Evolutionary conservation across 1,140 invertebrate species (phyloP).

Genomic region (Hylyphantes graminicola): DNA sequence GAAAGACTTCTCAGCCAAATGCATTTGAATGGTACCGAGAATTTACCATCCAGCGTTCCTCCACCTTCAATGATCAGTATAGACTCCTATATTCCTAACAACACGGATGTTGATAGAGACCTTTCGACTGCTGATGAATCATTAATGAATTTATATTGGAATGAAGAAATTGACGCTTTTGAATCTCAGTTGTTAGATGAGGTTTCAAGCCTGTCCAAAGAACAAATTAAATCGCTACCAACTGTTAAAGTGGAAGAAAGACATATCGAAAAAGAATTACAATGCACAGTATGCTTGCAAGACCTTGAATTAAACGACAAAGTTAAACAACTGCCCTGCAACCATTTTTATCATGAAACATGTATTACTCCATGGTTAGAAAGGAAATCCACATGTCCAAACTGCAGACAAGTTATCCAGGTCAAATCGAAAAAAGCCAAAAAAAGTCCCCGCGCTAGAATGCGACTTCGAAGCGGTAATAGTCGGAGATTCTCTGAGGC

Average conservation of each 20-base stretch:
- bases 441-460: slow-evolving; percentile 15
- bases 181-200: slow-evolving; percentile 70
- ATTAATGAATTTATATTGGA: no score
- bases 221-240: slow-evolving; percentile 87
- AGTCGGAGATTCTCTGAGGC: slow-evolving; percentile 1
- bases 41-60: not conserved
- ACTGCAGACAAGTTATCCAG: slow-evolving; percentile 42
- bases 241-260: slow-evolving; percentile 79
- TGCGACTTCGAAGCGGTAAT: not conserved
- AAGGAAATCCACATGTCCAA: slow-evolving; percentile 70
- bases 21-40: not conserved
- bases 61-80: not conserved
- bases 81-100: no score
- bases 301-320: slow-evolving; percentile 83
- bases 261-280: slow-evolving; percentile 76
- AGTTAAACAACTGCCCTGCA: slow-evolving; percentile 87
- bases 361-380: slow-evolving; percentile 96
- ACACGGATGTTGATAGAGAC: no score
- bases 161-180: slow-evolving; percentile 17
- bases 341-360: slow-evolving; percentile 90
- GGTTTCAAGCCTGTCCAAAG: slow-evolving; percentile 85
- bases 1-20: not conserved
- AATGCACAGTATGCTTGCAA: slow-evolving; percentile 98
- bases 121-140: no score
- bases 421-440: slow-evolving; percentile 9